Evolutionary conservation across 1,140 invertebrate species (phyloP).

Genomic region (Lepidotrigona ventralis): DNA sequence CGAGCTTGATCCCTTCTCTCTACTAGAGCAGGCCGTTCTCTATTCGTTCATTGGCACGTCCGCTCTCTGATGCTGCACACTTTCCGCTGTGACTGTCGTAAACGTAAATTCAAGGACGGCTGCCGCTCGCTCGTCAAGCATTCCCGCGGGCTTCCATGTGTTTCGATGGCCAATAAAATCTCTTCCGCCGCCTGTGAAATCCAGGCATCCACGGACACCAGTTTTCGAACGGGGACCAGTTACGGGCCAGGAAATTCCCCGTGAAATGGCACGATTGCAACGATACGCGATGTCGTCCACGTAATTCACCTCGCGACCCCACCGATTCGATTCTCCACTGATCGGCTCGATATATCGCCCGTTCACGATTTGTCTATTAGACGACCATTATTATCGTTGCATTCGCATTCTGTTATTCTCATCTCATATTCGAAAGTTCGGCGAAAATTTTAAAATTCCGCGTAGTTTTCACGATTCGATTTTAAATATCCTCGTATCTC

Average conservation of each 20-base stretch:
- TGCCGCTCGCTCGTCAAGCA: not conserved
- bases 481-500: no score
- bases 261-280: not conserved
- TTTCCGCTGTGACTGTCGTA: conserved; percentile 45
- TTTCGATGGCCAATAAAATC: conserved; percentile 2
- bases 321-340: not conserved
- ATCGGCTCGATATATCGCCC: not conserved
- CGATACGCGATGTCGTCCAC: not conserved
- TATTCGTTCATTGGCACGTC: not conserved
- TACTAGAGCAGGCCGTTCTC: not conserved
- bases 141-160: not conserved
- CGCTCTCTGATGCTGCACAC: conserved; percentile 21
- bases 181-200: not conserved
- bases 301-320: not conserved
- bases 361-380: not conserved
- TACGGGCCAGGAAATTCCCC: conserved; percentile 3
- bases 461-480: no score
- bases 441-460: no score
- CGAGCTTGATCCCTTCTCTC: not conserved
- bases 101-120: conserved; percentile 53
- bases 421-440: no score
- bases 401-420: no score
- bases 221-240: not conserved
- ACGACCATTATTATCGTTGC: not conserved
- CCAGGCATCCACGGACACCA: not conserved